These are phyloP conservation scores for Lutraria lutraria DNA, from an alignment of 2,888 invertebrate species.

Conservation along the genomic window DNA sequence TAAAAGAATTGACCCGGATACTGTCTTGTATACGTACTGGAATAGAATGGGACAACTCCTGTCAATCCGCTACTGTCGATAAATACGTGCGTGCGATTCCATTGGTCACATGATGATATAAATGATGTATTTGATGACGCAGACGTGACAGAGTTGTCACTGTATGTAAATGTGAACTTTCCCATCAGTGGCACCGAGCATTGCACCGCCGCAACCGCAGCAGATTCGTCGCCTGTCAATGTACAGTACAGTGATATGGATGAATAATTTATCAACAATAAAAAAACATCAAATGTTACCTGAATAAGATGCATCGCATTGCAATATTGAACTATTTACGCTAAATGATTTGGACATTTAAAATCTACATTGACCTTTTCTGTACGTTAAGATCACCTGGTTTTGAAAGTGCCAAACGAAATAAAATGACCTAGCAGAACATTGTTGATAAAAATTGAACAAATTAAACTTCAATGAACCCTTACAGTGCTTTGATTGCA, in stretches of 20 bases:
- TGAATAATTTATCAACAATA: neutral
- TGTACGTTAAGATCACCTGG: too few species aligned
- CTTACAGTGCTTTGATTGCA: too few species aligned
- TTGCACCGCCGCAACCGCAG: slow-evolving; percentile 31
- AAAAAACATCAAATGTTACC: neutral
- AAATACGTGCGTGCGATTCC: slow-evolving; percentile 41
- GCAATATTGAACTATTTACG: too few species aligned
- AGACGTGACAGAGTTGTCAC: slow-evolving; percentile 12
- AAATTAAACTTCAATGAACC: too few species aligned
- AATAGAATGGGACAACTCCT: slow-evolving; percentile 42
- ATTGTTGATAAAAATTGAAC: too few species aligned
- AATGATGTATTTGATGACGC: slow-evolving; percentile 19
- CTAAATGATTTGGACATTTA: too few species aligned
- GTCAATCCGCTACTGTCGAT: slow-evolving; percentile 40
- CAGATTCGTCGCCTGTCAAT: slow-evolving; percentile 41
- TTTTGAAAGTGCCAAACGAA: too few species aligned
- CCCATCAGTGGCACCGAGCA: slow-evolving; percentile 47
- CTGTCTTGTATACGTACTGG: slow-evolving; percentile 29
- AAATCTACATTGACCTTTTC: too few species aligned
- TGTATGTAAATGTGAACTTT: slow-evolving; percentile 45
- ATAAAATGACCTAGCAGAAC: too few species aligned
- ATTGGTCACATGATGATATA: slow-evolving; percentile 44
- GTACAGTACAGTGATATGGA: neutral
- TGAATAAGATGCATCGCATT: too few species aligned
- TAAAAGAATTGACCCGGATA: too few species aligned